These are phyloP conservation scores for Heliconius nattereri DNA, from an alignment of 1,140 invertebrate species.

Conservation along the genomic window DNA sequence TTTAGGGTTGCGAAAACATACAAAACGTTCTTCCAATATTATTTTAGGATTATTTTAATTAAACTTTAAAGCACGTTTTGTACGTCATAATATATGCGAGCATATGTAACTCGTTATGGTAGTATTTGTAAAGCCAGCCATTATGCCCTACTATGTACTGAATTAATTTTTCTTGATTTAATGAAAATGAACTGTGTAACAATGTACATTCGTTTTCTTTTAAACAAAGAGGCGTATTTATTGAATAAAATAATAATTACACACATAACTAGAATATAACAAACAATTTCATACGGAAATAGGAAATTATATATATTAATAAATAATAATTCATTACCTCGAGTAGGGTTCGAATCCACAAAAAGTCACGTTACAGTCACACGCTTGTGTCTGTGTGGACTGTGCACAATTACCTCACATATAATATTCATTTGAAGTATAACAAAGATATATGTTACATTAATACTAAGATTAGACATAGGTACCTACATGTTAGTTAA, in stretches of 20 bases:
- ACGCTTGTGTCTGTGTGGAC: no score
- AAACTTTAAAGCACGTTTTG: constrained; percentile 55
- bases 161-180: background rate
- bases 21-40: constrained; percentile 53
- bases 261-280: no score
- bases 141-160: background rate
- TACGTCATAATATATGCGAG: constrained; percentile 9
- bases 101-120: background rate
- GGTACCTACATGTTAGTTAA: background rate
- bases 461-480: background rate
- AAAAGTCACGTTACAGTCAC: no score
- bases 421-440: background rate
- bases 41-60: constrained; percentile 67
- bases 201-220: background rate
- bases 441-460: no score
- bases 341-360: no score
- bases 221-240: background rate
- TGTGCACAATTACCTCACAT: background rate
- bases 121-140: background rate
- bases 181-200: background rate
- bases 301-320: no score
- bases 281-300: no score
- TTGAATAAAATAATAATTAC: no score
- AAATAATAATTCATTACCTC: no score
- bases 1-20: constrained; percentile 49